Evolutionary conservation across 2,113 vertebrate species (phyloP).

Genomic region (Plotosus lineatus): DNA sequence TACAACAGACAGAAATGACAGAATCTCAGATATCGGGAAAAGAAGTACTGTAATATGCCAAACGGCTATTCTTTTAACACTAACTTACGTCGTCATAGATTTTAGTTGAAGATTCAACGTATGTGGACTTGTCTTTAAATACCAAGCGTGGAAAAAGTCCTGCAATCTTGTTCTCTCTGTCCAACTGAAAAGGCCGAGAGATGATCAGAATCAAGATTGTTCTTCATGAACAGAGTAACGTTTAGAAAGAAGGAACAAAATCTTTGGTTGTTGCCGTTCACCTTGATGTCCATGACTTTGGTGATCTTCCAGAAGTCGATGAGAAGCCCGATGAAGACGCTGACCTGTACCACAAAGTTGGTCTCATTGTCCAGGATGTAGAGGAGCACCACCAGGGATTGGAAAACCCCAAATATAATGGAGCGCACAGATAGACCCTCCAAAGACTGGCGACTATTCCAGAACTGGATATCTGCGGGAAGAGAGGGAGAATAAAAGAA

Average conservation of each 20-base stretch:
- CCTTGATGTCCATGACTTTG: conserved; percentile 95
- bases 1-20: not conserved
- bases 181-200: conserved; percentile 72
- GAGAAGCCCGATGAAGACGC: conserved; percentile 94
- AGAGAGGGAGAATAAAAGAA: not conserved
- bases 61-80: not conserved
- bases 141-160: conserved; percentile 81
- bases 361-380: conserved; percentile 97
- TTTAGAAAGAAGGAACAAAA: not conserved
- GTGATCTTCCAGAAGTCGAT: conserved; percentile 99
- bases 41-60: not conserved
- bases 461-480: conserved; percentile 92
- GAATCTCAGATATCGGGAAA: not conserved
- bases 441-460: conserved; percentile 96
- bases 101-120: conserved; percentile 91
- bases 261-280: conserved; percentile 61
- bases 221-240: not conserved
- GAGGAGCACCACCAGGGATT: conserved; percentile 90
- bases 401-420: conserved; percentile 92
- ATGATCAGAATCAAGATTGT: not conserved
- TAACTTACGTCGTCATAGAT: conserved; percentile 88
- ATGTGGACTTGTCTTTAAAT: conserved; percentile 92
- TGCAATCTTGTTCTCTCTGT: conserved; percentile 84
- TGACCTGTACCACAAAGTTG: conserved; percentile 96
- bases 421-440: conserved; percentile 94